Base-by-base conservation (phyloP, 2,888 invertebrate species). In the Oxytorus armatus region DNA sequence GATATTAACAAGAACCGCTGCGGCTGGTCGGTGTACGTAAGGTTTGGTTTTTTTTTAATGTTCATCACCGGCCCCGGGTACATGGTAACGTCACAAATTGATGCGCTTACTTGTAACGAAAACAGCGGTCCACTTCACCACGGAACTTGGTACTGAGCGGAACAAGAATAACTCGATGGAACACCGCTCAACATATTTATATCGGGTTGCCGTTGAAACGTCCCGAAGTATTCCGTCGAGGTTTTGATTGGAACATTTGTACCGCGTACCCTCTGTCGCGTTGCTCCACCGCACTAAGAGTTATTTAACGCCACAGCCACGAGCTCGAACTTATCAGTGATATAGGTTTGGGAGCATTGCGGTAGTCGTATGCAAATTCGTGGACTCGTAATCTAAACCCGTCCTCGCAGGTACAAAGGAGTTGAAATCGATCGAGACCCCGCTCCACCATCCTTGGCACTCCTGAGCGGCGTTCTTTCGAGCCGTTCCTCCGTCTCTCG, bases 381-480 rank as follows among this genome's bases (percentile, higher is more conserved):
- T 49, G 78, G n/a, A 74, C 68, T 69, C 63, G 57, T 79, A 75
- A 79, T 79, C 69, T 65, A 79, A 63, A 69, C 47, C 65, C 70
- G 69, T 74, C 79, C 57, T 70, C 18, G 55, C 79, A 25, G 42
- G 29, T 70, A 57, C 57, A 63, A 69, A 57, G 69, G 57, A 49
- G 55, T 63, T 70, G 29, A 57, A 75, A 79, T 79, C 79, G 75
- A 75, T 75, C 74, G 74, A 51, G 47, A 42, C 25, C 61, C 18
- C 44, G n/a, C 25, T 78, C 53, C 21, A 11, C 21, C 33, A 25
- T 61, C 57, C 68, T 53, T 61, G 42, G 42, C 36, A 10, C 33
- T 23, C 51, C 36, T 36, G 7, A 8, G 69, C 42, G 14, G 42
- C 61, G 23, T 16, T 59, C 39, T 59, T 59, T 39, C 29, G 8